Percentiles rank a stretch among this genome's conserved stretches.
Conservation (phyloP, 2,113 vertebrate species). For the Verasper variegatus region DNA sequence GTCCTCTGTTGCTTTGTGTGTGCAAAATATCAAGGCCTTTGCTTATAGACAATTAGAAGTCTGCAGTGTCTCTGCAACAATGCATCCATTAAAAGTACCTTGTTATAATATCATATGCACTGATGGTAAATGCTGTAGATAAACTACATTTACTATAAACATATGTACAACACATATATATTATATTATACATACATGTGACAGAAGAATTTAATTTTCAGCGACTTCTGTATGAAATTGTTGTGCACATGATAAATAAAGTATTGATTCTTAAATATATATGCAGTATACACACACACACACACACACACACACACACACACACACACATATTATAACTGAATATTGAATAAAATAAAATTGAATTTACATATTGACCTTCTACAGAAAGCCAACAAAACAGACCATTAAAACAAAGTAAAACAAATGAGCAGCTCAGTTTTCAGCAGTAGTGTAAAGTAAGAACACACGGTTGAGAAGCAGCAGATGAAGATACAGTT, state of each 20-base stretch:
- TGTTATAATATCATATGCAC: neutral
- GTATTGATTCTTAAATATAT: no score
- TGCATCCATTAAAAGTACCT: neutral
- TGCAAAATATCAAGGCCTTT: conserved; percentile 13
- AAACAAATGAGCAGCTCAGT: no score
- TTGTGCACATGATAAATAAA: no score
- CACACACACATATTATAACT: neutral
- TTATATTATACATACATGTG: neutral
- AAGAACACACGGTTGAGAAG: no score
- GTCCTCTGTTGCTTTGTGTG: neutral
- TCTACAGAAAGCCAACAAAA: no score
- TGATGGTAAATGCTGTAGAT: neutral
- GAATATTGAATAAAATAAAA: neutral
- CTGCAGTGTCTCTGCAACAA: conserved; percentile 12
- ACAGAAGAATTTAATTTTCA: no score
- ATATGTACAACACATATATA: neutral
- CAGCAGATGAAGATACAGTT: neutral
- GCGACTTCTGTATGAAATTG: no score
- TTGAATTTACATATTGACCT: no score
- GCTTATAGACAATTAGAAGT: neutral
- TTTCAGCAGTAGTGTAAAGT: neutral
- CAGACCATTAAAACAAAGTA: no score
- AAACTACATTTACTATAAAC: neutral
- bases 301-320: neutral
- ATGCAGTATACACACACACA: neutral